These are phyloP conservation scores for Nicator chloris DNA, from an alignment of 2,113 vertebrate species.

Conservation along the genomic window DNA sequence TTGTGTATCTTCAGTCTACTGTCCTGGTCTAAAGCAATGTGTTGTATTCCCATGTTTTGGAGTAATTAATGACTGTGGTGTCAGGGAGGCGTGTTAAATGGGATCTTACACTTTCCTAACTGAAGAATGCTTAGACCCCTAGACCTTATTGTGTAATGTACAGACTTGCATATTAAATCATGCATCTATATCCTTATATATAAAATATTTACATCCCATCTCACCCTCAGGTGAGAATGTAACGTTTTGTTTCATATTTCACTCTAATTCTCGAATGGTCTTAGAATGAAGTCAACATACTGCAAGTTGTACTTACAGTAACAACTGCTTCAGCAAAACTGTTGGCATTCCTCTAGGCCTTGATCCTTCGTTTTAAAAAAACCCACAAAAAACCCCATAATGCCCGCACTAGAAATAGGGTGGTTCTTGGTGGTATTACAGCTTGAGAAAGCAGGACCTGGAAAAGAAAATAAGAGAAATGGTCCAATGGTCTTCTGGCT, in stretches of 20 bases:
- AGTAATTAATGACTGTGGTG: background rate
- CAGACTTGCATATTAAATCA: background rate
- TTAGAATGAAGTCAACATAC: accelerated
- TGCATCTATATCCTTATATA: background rate
- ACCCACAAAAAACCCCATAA: background rate
- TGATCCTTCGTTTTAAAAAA: background rate
- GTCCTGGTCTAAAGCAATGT: background rate
- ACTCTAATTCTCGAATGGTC: background rate
- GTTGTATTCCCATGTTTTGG: background rate
- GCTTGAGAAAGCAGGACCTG: background rate
- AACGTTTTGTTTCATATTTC: background rate
- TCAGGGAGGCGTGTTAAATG: background rate
- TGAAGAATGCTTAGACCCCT: background rate
- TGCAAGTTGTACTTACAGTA: background rate
- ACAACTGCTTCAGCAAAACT: background rate
- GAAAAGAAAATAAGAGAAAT: background rate
- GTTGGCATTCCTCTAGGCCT: background rate
- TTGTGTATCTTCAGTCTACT: background rate
- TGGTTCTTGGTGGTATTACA: background rate
- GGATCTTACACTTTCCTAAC: background rate
- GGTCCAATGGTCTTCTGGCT: background rate
- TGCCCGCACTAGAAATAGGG: background rate
- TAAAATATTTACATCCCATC: background rate
- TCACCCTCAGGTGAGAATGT: background rate
- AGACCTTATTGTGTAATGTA: background rate